Percentiles rank a stretch among this genome's conserved stretches.
Conservation (phyloP, 2,888 invertebrate species). For the Hofmannophila pseudospretella region DNA sequence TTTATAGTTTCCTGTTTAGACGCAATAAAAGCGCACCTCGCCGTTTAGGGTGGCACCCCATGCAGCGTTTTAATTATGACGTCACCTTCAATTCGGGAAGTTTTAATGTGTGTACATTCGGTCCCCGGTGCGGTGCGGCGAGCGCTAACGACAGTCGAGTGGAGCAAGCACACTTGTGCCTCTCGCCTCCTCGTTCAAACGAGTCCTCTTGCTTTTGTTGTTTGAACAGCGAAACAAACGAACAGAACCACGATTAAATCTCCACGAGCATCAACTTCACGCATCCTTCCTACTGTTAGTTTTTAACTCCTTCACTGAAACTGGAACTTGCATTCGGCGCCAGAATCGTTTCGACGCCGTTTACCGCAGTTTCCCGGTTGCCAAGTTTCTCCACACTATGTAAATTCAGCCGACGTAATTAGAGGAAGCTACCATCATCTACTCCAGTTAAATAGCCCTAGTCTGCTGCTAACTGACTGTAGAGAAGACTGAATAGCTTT, state of each 20-base stretch:
- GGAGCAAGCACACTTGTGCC: conserved; percentile 48
- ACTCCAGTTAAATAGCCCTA: conserved; percentile 39
- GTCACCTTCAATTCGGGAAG: conserved; percentile 62
- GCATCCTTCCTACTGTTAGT: conserved; percentile 24
- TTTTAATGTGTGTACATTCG: conserved; percentile 72
- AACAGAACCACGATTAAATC: conserved; percentile 52
- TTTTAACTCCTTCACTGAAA: conserved; percentile 14
- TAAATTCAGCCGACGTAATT: conserved; percentile 54
- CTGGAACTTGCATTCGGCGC: conserved; percentile 20
- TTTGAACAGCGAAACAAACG: conserved; percentile 63
- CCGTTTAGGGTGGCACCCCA: conserved; percentile 33
- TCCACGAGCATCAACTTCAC: conserved; percentile 31
- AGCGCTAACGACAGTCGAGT: conserved; percentile 47
- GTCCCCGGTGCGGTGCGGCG: conserved; percentile 41
- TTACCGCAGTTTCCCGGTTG: conserved; percentile 44
- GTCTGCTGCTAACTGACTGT: conserved; percentile 42
- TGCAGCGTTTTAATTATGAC: conserved; percentile 51
- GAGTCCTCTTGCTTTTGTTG: conserved; percentile 57
- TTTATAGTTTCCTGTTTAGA: conserved; percentile 24
- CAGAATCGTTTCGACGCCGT: conserved; percentile 36
- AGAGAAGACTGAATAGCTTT: conserved; percentile 35
- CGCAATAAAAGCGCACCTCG: conserved; percentile 27
- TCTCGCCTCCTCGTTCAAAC: conserved; percentile 50
- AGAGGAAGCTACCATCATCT: conserved; percentile 50
- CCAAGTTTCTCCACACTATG: conserved; percentile 55